phyloP scores from a whole-genome alignment of 2,797 vertebrate genomes.

The Acridotheres tristis region DNA sequence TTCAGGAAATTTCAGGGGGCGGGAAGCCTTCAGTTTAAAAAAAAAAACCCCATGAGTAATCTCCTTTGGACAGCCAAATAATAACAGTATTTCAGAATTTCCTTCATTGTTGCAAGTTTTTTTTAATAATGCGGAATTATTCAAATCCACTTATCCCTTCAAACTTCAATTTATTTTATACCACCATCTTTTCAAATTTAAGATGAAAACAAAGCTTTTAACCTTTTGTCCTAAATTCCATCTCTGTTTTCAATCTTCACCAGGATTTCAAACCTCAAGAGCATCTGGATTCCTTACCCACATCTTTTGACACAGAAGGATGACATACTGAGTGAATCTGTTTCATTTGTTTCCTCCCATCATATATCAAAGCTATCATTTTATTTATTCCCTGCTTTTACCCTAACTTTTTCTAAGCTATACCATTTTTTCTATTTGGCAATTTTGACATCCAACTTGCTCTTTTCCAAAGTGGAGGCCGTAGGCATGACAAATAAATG shows the following conservation, averaged over 20 bases:
- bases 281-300: neutral
- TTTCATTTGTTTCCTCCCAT: neutral
- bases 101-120: neutral
- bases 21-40: neutral
- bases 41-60: neutral
- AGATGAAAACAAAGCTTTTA: constrained; percentile 5
- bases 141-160: neutral
- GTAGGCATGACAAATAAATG: neutral
- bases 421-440: neutral
- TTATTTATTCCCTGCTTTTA: neutral
- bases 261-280: neutral
- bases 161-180: neutral
- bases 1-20: fast-evolving
- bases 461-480: neutral
- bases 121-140: neutral
- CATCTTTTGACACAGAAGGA: neutral
- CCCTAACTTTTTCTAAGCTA: neutral
- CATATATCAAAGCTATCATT: neutral
- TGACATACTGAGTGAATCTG: neutral
- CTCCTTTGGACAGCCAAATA: neutral
- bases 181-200: neutral
- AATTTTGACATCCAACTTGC: neutral
- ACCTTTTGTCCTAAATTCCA: neutral
- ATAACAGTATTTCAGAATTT: neutral
- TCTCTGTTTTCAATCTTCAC: neutral